Conservation (phyloP, 2,113 vertebrate genomes). For the Panurus biarmicus region DNA sequence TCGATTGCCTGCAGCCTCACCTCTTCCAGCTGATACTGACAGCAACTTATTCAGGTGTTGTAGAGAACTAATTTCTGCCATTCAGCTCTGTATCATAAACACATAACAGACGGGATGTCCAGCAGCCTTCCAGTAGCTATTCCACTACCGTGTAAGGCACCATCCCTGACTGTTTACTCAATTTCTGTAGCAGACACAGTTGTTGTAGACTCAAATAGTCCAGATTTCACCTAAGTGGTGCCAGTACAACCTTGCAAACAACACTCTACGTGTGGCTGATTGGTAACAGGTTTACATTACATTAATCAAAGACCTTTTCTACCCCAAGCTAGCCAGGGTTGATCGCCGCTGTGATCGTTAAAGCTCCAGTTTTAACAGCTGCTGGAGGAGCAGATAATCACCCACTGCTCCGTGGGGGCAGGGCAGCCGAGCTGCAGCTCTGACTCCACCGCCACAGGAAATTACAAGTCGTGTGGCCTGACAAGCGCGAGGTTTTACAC, state of each 20-base stretch:
- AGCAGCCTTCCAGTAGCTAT: neutral
- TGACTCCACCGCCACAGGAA: neutral
- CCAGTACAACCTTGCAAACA: neutral
- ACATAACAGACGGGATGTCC: neutral
- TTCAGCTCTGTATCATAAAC: neutral
- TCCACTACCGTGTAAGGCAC: neutral
- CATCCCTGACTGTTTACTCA: neutral
- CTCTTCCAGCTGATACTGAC: neutral
- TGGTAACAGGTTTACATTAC: neutral
- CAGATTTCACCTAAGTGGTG: neutral
- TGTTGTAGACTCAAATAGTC: neutral
- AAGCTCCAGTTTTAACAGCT: neutral
- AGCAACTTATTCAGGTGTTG: neutral
- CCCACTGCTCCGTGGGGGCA: neutral
- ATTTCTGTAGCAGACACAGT: neutral
- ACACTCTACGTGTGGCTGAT: neutral
- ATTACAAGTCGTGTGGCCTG: neutral
- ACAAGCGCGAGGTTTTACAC: neutral
- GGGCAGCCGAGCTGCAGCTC: neutral
- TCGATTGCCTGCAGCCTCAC: accelerated
- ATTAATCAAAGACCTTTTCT: neutral
- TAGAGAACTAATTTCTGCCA: neutral
- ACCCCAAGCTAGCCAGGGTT: accelerated
- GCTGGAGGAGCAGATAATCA: neutral
- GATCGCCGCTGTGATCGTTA: accelerated